Evolutionary conservation across 2,888 invertebrate species (phyloP).

Genomic region (Dicycla oo): DNA sequence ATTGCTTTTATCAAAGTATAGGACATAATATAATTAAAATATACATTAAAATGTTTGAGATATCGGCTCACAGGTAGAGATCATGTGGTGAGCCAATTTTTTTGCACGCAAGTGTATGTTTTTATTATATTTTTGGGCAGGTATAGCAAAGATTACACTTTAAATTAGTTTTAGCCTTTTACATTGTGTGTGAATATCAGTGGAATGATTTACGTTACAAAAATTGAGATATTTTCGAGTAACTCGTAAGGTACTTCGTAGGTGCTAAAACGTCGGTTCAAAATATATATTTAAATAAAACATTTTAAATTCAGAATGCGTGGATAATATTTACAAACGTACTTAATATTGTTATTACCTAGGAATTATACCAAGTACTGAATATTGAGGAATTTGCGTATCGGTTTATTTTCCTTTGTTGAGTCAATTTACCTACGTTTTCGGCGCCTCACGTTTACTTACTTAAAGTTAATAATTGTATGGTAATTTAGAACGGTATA

Average conservation of each 20-base stretch:
- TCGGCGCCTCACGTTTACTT: slow-evolving; percentile 9
- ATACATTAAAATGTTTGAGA: no score
- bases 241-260: no score
- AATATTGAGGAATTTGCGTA: slow-evolving; percentile 10
- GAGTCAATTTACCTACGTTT: slow-evolving; percentile 19
- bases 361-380: neutral
- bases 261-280: no score
- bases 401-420: slow-evolving; percentile 29
- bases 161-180: slow-evolving; percentile 16
- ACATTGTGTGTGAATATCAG: neutral
- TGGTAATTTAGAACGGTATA: slow-evolving; percentile 33
- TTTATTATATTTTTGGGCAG: no score
- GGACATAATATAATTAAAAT: no score
- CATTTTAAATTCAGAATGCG: neutral
- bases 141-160: neutral
- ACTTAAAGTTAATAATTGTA: slow-evolving; percentile 14
- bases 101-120: no score
- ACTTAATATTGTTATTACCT: slow-evolving; percentile 1
- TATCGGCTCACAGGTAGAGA: no score
- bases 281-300: neutral
- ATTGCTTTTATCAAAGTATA: no score
- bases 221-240: no score
- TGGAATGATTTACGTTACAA: neutral
- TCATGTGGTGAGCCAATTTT: no score
- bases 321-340: slow-evolving; percentile 12